Conservation (phyloP, 2,113 vertebrate genomes). For the Acrocephalus arundinaceus region DNA sequence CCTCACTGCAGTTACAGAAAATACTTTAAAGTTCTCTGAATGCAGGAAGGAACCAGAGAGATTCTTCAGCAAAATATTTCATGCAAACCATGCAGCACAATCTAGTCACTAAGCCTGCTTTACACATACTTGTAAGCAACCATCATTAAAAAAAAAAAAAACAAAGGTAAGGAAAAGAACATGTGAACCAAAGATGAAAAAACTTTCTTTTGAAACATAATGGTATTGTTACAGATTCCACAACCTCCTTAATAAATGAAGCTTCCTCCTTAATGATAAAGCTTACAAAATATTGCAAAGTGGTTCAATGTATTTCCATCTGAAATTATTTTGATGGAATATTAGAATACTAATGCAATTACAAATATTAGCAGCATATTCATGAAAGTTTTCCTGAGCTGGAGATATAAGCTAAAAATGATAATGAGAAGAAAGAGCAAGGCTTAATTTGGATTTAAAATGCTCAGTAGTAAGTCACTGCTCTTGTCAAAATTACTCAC, state of each 20-base stretch:
- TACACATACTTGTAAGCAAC: not conserved
- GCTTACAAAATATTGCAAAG: not conserved
- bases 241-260: not conserved
- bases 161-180: not conserved
- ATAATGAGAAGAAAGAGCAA: not conserved
- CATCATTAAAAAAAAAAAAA: not conserved
- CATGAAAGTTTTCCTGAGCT: not conserved
- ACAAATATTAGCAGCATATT: constrained; percentile 12
- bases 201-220: not conserved
- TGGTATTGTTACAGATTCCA: not conserved
- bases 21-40: not conserved
- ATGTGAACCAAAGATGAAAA: not conserved
- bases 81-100: not conserved
- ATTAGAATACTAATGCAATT: constrained; percentile 12
- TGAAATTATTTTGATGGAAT: constrained; percentile 4
- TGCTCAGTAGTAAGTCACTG: not conserved
- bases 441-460: constrained; percentile 40
- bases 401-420: not conserved
- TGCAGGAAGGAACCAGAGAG: not conserved
- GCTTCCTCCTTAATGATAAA: not conserved
- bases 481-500: not conserved
- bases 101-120: not conserved
- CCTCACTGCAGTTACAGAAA: not conserved
- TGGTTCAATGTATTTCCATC: not conserved
- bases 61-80: not conserved